phyloP scores from a whole-genome alignment of 2,113 vertebrate species.

The Pedetes capensis region DNA sequence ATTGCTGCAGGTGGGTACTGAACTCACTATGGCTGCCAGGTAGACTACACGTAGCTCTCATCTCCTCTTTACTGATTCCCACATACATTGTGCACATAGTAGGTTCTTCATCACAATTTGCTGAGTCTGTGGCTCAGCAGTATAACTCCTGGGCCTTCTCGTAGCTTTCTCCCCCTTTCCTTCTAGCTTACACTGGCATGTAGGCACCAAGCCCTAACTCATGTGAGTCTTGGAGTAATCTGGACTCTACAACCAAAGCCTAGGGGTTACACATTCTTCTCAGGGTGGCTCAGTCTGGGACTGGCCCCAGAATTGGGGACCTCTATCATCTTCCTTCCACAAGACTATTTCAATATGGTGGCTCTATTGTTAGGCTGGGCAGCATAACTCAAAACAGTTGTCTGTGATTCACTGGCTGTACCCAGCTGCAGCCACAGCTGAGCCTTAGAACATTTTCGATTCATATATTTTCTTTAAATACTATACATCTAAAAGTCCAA shows the following conservation, averaged over 20 bases:
- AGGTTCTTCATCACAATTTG: background rate
- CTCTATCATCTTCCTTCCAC: background rate
- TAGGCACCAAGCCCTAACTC: background rate
- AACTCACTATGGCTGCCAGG: background rate
- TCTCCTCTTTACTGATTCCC: background rate
- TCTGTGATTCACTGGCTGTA: background rate
- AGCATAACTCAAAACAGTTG: background rate
- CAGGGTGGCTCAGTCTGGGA: background rate
- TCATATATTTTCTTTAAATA: background rate
- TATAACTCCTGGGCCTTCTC: background rate
- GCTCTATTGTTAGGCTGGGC: background rate
- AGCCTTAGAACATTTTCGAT: background rate
- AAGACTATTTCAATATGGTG: background rate
- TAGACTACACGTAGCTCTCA: background rate
- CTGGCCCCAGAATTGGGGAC: background rate
- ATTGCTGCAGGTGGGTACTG: background rate
- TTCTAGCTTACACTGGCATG: background rate
- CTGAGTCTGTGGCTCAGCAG: background rate
- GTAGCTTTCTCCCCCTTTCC: background rate
- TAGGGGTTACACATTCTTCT: background rate
- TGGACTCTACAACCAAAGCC: background rate
- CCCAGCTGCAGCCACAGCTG: background rate
- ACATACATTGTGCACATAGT: background rate
- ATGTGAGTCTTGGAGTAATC: background rate
- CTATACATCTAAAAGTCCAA: background rate